phyloP scores from a whole-genome alignment of 2,113 vertebrate species.

The Xiphias gladius region DNA sequence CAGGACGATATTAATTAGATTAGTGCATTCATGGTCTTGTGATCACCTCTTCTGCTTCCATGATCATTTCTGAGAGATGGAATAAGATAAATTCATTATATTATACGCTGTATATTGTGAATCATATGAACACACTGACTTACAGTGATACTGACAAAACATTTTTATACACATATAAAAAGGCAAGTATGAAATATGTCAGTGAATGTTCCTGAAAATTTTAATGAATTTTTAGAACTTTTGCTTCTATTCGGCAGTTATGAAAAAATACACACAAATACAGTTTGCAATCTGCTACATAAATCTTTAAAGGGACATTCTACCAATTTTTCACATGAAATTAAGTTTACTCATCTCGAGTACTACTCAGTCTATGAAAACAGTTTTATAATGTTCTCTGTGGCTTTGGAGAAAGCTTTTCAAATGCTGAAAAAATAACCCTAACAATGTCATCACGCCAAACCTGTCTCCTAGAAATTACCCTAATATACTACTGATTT shows the following conservation, averaged over 20 bases:
- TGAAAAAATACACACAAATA: not conserved
- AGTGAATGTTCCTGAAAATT: not conserved
- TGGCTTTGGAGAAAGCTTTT: not conserved
- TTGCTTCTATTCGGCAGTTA: not conserved
- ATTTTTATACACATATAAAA: slow-evolving; percentile 25
- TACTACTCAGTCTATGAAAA: not conserved
- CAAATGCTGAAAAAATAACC: not conserved
- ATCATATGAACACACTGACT: slow-evolving; percentile 33
- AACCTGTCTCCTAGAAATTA: not conserved
- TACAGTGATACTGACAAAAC: slow-evolving; percentile 36
- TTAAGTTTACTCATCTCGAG: not conserved
- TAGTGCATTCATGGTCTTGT: slow-evolving; percentile 82
- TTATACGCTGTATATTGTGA: slow-evolving; percentile 55
- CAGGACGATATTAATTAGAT: slow-evolving; percentile 84
- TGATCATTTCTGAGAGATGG: slow-evolving; percentile 76
- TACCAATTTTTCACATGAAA: not conserved
- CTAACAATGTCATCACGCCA: not conserved
- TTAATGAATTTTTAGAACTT: slow-evolving; percentile 1
- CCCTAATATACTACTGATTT: not conserved
- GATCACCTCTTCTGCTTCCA: slow-evolving; percentile 80
- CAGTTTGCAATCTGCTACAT: not conserved
- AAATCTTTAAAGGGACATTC: slow-evolving; percentile 12
- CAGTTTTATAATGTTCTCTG: not conserved
- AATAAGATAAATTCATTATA: slow-evolving; percentile 74
- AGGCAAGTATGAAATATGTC: not conserved